phyloP scores from a whole-genome alignment of 2,888 invertebrate genomes.

The Oscheius onirici region DNA sequence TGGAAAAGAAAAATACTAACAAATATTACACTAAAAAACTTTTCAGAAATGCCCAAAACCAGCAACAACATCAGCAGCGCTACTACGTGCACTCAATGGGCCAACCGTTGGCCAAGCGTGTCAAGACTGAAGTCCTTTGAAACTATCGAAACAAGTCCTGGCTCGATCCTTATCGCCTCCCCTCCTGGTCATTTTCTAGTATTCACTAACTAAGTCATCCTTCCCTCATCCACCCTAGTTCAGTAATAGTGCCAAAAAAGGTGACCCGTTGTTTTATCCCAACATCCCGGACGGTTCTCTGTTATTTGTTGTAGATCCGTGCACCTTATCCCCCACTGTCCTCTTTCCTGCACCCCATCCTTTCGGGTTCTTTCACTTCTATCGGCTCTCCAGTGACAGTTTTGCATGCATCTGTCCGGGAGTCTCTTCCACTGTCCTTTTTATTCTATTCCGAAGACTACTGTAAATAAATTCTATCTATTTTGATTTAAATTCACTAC shows the following conservation, averaged over 20 bases:
- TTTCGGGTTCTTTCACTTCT: conserved; percentile 32
- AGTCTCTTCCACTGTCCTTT: not conserved
- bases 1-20: not conserved
- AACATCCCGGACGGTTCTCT: not conserved
- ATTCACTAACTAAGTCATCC: not conserved
- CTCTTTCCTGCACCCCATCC: not conserved
- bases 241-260: conserved; percentile 25
- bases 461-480: conserved; percentile 22
- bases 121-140: conserved; percentile 23
- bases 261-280: conserved; percentile 29
- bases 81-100: conserved; percentile 19
- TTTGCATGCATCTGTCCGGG: conserved; percentile 1
- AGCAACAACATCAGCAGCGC: not conserved
- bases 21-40: not conserved
- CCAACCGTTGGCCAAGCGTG: conserved; percentile 16
- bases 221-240: not conserved
- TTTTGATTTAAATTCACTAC: not conserved
- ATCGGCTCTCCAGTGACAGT: not conserved
- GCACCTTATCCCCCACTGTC: not conserved
- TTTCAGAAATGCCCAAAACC: no score
- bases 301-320: conserved; percentile 7
- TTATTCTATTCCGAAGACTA: conserved; percentile 7
- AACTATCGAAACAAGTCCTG: not conserved
- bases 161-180: not conserved
- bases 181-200: not conserved